phyloP scores from a whole-genome alignment of 2,113 vertebrate genomes.

The Salminus brasiliensis region DNA sequence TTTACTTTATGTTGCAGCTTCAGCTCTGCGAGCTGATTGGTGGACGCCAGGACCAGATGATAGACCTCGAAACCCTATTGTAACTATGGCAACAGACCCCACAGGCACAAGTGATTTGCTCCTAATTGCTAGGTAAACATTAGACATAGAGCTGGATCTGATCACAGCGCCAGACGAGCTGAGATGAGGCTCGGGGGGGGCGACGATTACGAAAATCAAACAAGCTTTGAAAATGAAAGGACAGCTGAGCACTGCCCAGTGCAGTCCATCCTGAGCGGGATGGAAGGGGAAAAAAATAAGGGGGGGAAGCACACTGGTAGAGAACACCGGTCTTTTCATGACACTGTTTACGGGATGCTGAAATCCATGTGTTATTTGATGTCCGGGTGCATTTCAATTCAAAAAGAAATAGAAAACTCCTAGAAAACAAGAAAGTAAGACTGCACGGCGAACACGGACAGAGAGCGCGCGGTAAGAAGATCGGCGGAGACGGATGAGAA shows the following conservation, averaged over 20 bases:
- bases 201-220: conserved; percentile 47
- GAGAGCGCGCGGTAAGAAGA: conserved; percentile 49
- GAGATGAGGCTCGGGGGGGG: conserved; percentile 26
- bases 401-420: conserved; percentile 49
- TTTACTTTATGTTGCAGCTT: conserved; percentile 93
- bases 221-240: conserved; percentile 50
- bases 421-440: conserved; percentile 45
- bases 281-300: conserved; percentile 32
- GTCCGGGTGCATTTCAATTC: conserved; percentile 19
- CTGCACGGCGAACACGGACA: conserved; percentile 19
- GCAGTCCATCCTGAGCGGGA: conserved; percentile 43
- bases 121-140: conserved; percentile 83
- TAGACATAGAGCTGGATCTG: conserved; percentile 47
- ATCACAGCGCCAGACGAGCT: conserved; percentile 44
- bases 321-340: conserved; percentile 37
- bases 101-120: conserved; percentile 85
- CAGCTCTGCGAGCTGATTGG: conserved; percentile 90
- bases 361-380: conserved; percentile 22
- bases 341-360: conserved; percentile 11
- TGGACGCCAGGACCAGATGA: conserved; percentile 91
- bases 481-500: conserved; percentile 56
- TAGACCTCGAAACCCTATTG: conserved; percentile 88
- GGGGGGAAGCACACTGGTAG: conserved; percentile 29
- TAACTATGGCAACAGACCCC: conserved; percentile 97
- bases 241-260: conserved; percentile 45